Conservation (phyloP, 2,797 vertebrate species). For the Oreochromis mossambicus region DNA sequence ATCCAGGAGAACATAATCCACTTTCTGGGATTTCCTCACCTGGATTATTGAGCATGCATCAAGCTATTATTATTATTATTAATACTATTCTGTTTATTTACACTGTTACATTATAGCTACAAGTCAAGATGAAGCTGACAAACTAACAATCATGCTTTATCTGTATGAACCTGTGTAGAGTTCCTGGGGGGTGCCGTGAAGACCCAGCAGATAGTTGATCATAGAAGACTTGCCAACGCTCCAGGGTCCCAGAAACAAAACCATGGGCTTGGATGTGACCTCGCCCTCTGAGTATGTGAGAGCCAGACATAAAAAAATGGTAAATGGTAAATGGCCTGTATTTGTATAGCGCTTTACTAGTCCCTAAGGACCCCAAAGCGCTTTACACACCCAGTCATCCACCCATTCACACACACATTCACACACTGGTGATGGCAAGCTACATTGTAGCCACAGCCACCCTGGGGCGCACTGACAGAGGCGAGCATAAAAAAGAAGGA, state of each 20-base stretch:
- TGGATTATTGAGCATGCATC: not conserved
- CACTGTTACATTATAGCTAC: not conserved
- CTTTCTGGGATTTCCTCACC: not conserved
- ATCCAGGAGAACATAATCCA: not conserved
- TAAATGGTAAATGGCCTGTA: too few species aligned
- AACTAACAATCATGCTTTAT: not conserved
- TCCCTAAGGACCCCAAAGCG: too few species aligned
- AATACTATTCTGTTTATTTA: not conserved
- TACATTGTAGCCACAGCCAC: too few species aligned
- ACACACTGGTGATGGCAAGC: too few species aligned
- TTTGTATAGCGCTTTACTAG: too few species aligned
- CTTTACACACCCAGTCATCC: too few species aligned
- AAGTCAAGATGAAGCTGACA: accelerated
- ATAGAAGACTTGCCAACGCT: constrained; percentile 98
- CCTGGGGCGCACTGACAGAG: too few species aligned
- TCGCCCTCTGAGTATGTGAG: constrained; percentile 83
- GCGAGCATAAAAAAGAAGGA: not conserved
- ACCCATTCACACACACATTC: too few species aligned
- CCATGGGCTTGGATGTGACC: constrained; percentile 96
- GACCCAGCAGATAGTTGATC: constrained; percentile 97
- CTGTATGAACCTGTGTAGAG: constrained; percentile 64
- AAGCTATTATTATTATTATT: not conserved
- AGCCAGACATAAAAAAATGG: not conserved
- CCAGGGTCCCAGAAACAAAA: constrained; percentile 96
- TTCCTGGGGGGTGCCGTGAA: constrained; percentile 86